phyloP scores from a whole-genome alignment of 2,113 vertebrate species.

The Takifugu flavidus region DNA sequence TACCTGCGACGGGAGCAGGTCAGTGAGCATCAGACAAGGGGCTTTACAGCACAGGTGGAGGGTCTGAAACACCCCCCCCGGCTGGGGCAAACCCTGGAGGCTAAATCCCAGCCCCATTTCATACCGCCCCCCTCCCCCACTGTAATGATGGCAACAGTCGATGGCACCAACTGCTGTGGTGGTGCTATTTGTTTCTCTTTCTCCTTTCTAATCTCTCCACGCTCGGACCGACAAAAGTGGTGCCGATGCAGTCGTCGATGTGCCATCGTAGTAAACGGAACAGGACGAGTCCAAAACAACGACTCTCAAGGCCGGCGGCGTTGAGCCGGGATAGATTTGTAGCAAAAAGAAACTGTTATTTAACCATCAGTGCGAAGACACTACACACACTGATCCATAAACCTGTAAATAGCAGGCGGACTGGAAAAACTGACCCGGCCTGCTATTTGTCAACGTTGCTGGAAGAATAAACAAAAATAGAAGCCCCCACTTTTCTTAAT shows the following conservation, averaged over 20 bases:
- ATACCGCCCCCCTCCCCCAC: constrained; percentile 53
- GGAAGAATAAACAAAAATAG: background rate
- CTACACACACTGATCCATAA: background rate
- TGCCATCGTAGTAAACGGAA: background rate
- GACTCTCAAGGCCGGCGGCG: no score
- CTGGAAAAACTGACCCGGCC: background rate
- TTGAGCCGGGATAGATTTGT: no score
- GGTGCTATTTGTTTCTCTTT: constrained; percentile 24
- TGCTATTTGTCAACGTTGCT: background rate
- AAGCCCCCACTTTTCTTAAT: background rate
- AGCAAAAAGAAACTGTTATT: no score
- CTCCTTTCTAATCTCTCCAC: background rate
- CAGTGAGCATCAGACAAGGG: background rate
- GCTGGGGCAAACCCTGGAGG: constrained; percentile 39
- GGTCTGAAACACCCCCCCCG: constrained; percentile 48
- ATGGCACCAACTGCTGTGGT: constrained; percentile 50
- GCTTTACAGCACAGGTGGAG: constrained; percentile 45
- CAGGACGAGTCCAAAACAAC: no score
- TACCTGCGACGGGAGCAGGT: constrained; percentile 38
- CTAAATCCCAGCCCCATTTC: constrained; percentile 53
- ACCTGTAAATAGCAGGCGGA: background rate
- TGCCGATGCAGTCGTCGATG: background rate
- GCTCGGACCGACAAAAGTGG: background rate
- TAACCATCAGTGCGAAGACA: background rate
- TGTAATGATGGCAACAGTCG: constrained; percentile 50